Evolutionary conservation across 2,113 vertebrate species (phyloP).

Genomic region (Anolis carolinensis): DNA sequence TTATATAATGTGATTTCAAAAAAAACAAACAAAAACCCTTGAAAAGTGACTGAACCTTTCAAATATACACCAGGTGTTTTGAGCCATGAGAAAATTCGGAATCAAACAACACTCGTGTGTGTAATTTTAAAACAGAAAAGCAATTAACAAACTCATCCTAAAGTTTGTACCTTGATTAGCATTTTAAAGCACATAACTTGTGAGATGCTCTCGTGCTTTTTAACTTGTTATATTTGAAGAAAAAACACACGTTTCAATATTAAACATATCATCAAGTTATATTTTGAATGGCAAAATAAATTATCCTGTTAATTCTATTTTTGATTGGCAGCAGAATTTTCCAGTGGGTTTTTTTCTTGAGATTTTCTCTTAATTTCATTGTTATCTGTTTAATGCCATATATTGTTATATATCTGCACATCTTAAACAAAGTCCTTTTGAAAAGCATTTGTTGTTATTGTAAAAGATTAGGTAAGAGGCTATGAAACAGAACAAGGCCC

Average conservation of each 20-base stretch:
- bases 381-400: slow-evolving; percentile 1
- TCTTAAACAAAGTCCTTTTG: neutral
- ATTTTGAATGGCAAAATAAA: neutral
- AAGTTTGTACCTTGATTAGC: neutral
- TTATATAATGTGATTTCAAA: neutral
- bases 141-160: neutral
- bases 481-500: neutral
- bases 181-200: neutral
- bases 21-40: too few species aligned
- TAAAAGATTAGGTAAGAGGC: neutral
- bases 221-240: neutral
- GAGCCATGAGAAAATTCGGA: neutral
- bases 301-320: neutral
- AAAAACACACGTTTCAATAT: neutral
- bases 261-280: neutral
- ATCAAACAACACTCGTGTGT: neutral
- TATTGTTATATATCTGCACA: neutral
- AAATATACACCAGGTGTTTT: neutral
- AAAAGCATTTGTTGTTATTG: neutral
- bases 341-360: neutral
- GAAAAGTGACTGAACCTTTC: neutral
- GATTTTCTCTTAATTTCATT: neutral
- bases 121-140: neutral
- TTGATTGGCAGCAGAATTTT: neutral
- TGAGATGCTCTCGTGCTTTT: neutral